These are phyloP conservation scores for Erebia palarica DNA, from an alignment of 2,888 invertebrate species.

Conservation along the genomic window DNA sequence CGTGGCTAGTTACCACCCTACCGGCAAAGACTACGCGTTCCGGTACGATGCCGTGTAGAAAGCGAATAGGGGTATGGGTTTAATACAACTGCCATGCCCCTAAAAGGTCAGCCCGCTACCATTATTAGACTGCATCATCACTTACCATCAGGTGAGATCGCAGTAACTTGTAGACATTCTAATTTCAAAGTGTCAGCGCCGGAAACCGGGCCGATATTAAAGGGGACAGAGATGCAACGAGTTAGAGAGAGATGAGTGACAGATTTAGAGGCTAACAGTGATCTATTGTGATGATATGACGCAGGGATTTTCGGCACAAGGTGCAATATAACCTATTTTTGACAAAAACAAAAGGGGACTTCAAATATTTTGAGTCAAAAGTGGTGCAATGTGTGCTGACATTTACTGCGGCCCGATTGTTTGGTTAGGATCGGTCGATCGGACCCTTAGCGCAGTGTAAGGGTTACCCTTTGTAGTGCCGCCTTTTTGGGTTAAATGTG, in stretches of 20 bases:
- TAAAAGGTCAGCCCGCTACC: no score
- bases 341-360: no score
- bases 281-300: constrained; percentile 66
- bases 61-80: no score
- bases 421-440: constrained; percentile 67
- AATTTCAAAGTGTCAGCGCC: constrained; percentile 72
- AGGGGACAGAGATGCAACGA: constrained; percentile 51
- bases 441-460: constrained; percentile 60
- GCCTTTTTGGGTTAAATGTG: constrained; percentile 48
- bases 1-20: no score
- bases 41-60: no score
- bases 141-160: no score
- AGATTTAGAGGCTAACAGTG: constrained; percentile 72
- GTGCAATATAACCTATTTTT: constrained; percentile 77
- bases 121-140: no score
- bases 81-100: no score
- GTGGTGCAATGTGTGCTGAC: constrained; percentile 68
- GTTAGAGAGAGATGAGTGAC: constrained; percentile 52
- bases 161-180: no score
- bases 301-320: constrained; percentile 67
- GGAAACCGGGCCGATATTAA: constrained; percentile 65
- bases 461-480: constrained; percentile 65
- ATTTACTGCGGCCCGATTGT: constrained; percentile 72
- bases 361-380: constrained; percentile 50
- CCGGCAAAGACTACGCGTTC: no score